phyloP scores from a whole-genome alignment of 2,797 vertebrate species.

The Sebastes diaconus region DNA sequence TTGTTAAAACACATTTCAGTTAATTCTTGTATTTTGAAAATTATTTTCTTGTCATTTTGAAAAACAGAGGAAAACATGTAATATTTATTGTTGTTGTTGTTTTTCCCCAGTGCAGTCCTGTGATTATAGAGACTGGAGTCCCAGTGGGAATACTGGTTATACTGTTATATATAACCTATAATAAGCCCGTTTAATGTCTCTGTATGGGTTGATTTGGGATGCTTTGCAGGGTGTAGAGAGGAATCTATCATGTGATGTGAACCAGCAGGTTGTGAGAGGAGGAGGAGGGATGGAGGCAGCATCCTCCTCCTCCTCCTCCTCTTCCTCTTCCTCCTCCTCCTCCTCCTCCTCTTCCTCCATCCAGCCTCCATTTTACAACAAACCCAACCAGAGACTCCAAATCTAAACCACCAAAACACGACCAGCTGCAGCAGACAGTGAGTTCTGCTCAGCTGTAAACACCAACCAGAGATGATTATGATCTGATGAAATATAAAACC shows the following conservation, averaged over 20 bases:
- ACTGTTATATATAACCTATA: neutral
- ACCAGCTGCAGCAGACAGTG: fast-evolving
- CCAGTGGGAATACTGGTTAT: neutral
- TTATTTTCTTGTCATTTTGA: no score
- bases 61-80: no score
- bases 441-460: fast-evolving
- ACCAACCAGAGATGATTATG: fast-evolving
- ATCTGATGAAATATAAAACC: no score
- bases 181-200: fast-evolving
- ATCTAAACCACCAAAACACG: neutral
- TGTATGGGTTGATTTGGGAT: fast-evolving
- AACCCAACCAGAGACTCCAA: neutral
- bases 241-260: neutral
- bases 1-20: no score
- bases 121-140: neutral
- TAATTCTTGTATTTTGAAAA: no score
- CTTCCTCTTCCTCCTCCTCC: constrained; percentile 29
- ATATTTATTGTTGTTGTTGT: no score
- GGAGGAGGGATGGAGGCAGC: constrained; percentile 32
- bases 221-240: neutral
- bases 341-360: constrained; percentile 20
- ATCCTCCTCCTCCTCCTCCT: constrained; percentile 25
- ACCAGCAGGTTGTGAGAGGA: constrained; percentile 20
- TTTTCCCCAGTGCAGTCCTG: no score
- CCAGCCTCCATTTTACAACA: constrained; percentile 71